Evolutionary conservation across 2,888 invertebrate genomes (phyloP).

Genomic region (Drosophila differens): DNA sequence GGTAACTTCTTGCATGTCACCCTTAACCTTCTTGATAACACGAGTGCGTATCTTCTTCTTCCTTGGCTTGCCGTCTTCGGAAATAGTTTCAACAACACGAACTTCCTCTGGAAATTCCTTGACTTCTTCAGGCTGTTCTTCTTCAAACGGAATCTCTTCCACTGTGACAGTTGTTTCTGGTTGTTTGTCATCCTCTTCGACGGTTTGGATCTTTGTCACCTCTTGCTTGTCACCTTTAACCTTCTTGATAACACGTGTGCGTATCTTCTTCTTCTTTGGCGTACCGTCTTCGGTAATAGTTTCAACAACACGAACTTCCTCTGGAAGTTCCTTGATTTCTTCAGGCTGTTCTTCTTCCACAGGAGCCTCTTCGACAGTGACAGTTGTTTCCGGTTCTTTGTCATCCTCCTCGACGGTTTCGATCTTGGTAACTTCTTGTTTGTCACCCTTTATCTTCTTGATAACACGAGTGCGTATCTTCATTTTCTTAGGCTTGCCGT

Average conservation of each 20-base stretch:
- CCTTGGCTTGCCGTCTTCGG: slow-evolving; percentile 59
- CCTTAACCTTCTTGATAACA: slow-evolving; percentile 69
- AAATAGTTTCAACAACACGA: slow-evolving; percentile 52
- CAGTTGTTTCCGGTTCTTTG: slow-evolving; percentile 55
- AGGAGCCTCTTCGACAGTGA: slow-evolving; percentile 53
- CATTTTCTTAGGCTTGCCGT: slow-evolving; percentile 52
- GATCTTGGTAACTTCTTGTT: slow-evolving; percentile 62
- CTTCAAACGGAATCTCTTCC: slow-evolving; percentile 50
- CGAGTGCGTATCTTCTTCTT: slow-evolving; percentile 67
- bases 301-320: slow-evolving; percentile 63
- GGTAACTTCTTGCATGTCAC: slow-evolving; percentile 68
- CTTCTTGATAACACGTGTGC: slow-evolving; percentile 69
- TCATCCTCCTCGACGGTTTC: slow-evolving; percentile 65
- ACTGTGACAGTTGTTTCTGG: slow-evolving; percentile 64
- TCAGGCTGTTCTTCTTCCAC: slow-evolving; percentile 46
- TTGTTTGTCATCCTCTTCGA: slow-evolving; percentile 69
- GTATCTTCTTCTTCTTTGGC: slow-evolving; percentile 61
- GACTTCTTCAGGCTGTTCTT: slow-evolving; percentile 46
- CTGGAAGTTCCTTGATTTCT: slow-evolving; percentile 54
- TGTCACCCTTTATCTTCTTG: slow-evolving; percentile 62
- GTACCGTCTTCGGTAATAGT: slow-evolving; percentile 57
- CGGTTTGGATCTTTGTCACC: slow-evolving; percentile 68
- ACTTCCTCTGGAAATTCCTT: slow-evolving; percentile 66
- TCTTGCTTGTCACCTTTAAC: slow-evolving; percentile 69
- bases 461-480: slow-evolving; percentile 63